Base-by-base conservation (phyloP, 2,888 invertebrate species). In the Agrenia bidenticulata region DNA sequence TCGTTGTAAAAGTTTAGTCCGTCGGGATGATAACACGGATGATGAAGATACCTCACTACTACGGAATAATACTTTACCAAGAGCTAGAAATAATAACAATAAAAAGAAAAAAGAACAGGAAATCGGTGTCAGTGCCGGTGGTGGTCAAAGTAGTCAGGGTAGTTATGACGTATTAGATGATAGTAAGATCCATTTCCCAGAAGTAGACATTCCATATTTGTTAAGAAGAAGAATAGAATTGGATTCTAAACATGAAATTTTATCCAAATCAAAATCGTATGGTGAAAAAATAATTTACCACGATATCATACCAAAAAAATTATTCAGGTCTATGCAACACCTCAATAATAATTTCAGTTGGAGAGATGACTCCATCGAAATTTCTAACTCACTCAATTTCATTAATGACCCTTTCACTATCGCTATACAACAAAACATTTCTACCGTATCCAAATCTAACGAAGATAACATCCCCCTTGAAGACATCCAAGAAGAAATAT, bases 191-290 rank as follows among this genome's bases (percentile, higher is more conserved):
- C n/a, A n/a, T n/a, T 63, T 63, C 50, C 55, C 55, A 21, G 66
- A 66, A 62, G 51, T 66, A 4, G 57, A 66, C 15, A 68, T 74
- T 15, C 74, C 74, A 1, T 74, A 74, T 45, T 32, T 74, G 9
- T 56, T 74, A 1, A 59, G 74, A 27, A 60, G 72, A 53, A 42
- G 73, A 17, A 70, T 70, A 39, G 71, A 73, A 56, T 51, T 73
- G 15, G 69, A 69, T 17, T 55, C 45, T 45, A 11, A 53, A 45
- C 70, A 70, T 32, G 70, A 68, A 27, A 62, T 64, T n/a, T 53
- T 73, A 11, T 61, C 64, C 1, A 73, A 73, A 59, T 67, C 67
- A 2, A 71, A 71, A 53, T 68, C 67, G 9, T 73, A 69, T 37
- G 67, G 69, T 13, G 69, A 67, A 21, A 50, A 24, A 37, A 56